Evolutionary conservation across 2,888 invertebrate species (phyloP), one percentile per base, ranked within the genome.

Genomic region (Sminthurides aquaticus): DNA sequence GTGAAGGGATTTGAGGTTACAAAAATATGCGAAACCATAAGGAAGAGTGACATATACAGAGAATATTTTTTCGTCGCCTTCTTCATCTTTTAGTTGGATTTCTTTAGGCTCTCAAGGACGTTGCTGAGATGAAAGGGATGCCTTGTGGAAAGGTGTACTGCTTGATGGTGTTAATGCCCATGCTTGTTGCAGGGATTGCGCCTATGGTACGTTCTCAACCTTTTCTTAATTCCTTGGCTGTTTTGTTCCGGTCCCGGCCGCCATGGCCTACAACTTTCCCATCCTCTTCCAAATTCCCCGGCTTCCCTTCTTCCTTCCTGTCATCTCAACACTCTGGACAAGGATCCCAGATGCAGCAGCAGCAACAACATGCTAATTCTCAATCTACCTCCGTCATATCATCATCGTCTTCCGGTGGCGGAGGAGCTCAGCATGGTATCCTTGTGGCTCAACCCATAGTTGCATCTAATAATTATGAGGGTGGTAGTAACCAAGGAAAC

Each of bases 151-250:
- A n/a, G n/a, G n/a, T n/a, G n/a, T n/a, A n/a, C n/a, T n/a, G n/a
- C n/a, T n/a, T 34, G 43, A 15, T 15, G 56, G 5, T 56, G 5
- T 56, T 56, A 11, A 24, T 56, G 5, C 56, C 15, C 22, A 24
- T 8, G 3, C 8, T 15, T 8, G 22, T 56, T 11, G 29, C 29
- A n/a, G 5, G 8, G 3, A 18, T 18, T 3, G 27, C 24, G 20
- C 20, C 20, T 61, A 2, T 2, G 11, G 55, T 55, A 3, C 22
- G 20, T 34, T 11, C 62, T 20, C 74, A 72, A 59, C 71, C 71
- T 1, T 68, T 74, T 49, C 52, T 74, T n/a, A 73, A 73, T 54
- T 72, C 73, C 62, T 61, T 74, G 20, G 74, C 72, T 20, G 74
- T 73, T 52, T 59, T 72, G 15, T 69, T 74, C n/a, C 59, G 74